Evolutionary conservation across 2,113 vertebrate species (phyloP), one percentile per base, ranked within the genome.

Genomic region (Pangasianodon hypophthalmus): DNA sequence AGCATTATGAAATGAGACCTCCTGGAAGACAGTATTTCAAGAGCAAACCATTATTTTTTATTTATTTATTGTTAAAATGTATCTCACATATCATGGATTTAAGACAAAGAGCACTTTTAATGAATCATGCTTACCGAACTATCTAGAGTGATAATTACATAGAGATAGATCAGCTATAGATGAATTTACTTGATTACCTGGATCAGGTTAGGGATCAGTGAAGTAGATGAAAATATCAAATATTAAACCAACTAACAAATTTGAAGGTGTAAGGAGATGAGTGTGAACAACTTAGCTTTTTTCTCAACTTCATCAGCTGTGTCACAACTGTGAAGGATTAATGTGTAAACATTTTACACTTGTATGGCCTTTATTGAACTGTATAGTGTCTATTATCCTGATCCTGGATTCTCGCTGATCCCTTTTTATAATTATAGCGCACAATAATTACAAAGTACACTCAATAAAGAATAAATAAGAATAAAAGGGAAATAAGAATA

Each of bases 1-100:
- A 69, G 90, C 48, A 85, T 91, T 88, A 71, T 29, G 73, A 81
- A 88, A 85, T 87, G 48, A 32, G 21, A 64, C 62, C 73, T 69
- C 48, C 71, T 71, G 58, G 37, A 87, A 46, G 14, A 48, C 85
- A 37, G 14, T 37, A 26, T 87, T 62, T 60, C 24, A 79, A 5
- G 32, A 29, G 48, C 18, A 24, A 52, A 86, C 13, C 48, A n/a
- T 21, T 29, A 1, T n/a, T 60, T 32, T 79, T 77, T 86, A 21
- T 60, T 8, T 29, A 16, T 32, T 21, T 83, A 37, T 11, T 83
- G 80, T 56, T 82, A 10, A 84, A 60, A 26, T 44, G 37, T 41
- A 54, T 82, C 18, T 32, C 6, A 11, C 10, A 10, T 83, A 58
- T 11, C 13, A 54, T 32, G 11, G 26, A 16, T 50, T 80, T 5